A percentile compares a stretch with the other conserved stretches of the same genome.
Evolutionary conservation across 2,888 invertebrate genomes (phyloP).

Genomic region (Cataglyphis altisquamis): DNA sequence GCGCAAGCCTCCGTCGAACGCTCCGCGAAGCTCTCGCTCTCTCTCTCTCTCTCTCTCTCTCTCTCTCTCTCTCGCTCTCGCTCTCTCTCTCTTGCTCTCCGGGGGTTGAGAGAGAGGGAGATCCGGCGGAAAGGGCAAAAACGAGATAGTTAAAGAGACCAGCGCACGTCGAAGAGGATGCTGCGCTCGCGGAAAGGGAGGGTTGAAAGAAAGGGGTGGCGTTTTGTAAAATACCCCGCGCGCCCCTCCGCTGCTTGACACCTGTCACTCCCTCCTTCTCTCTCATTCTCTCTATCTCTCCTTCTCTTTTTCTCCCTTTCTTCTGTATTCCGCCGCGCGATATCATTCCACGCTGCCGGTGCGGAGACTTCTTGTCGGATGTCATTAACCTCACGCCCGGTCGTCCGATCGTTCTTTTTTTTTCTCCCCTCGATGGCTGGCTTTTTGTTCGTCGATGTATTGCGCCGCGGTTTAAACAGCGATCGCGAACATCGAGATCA

Average conservation of each 20-base stretch:
- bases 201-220: slow-evolving; percentile 16
- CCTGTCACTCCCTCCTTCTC: slow-evolving; percentile 18
- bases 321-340: slow-evolving; percentile 22
- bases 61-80: slow-evolving; percentile 15
- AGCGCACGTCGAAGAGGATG: slow-evolving; percentile 34
- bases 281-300: slow-evolving; percentile 30
- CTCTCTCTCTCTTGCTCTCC: slow-evolving; percentile 4
- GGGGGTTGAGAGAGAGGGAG: not conserved
- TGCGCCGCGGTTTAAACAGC: slow-evolving; percentile 17
- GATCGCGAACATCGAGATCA: not conserved
- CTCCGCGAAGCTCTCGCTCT: slow-evolving; percentile 25
- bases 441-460: slow-evolving; percentile 9
- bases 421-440: not conserved
- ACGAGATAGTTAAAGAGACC: slow-evolving; percentile 48
- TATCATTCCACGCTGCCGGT: slow-evolving; percentile 28
- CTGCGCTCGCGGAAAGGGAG: slow-evolving; percentile 10
- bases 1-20: slow-evolving; percentile 44
- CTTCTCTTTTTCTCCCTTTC: slow-evolving; percentile 7
- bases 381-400: slow-evolving; percentile 44
- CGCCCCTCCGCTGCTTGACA: slow-evolving; percentile 27
- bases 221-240: slow-evolving; percentile 34
- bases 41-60: slow-evolving; percentile 24
- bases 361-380: slow-evolving; percentile 49
- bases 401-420: slow-evolving; percentile 24
- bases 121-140: slow-evolving; percentile 28